Percentiles rank a stretch among this genome's conserved stretches.
These are phyloP conservation scores for Drosophila pseudotalamancana DNA, from an alignment of 2,888 invertebrate genomes.

Conservation along the genomic window DNA sequence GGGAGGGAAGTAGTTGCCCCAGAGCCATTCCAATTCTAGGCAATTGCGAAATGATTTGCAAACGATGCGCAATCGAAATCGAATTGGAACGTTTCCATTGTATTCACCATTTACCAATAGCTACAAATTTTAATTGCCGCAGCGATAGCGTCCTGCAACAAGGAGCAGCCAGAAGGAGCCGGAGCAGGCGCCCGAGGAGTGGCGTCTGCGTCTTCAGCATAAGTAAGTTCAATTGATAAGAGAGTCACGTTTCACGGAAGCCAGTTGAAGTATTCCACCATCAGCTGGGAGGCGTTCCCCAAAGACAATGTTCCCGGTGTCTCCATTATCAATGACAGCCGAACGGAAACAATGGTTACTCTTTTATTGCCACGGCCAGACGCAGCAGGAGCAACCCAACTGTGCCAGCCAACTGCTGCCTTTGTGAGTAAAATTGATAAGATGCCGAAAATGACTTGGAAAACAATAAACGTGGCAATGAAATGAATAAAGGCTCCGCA, in stretches of 20 bases:
- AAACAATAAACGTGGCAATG: slow-evolving; percentile 79
- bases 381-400: neutral
- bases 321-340: slow-evolving; percentile 81
- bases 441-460: slow-evolving; percentile 74
- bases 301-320: slow-evolving; percentile 76
- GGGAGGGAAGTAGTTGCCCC: slow-evolving; percentile 44
- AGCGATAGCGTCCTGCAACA: slow-evolving; percentile 58
- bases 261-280: slow-evolving; percentile 37
- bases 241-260: slow-evolving; percentile 77
- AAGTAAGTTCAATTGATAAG: slow-evolving; percentile 79
- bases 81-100: slow-evolving; percentile 57
- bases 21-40: slow-evolving; percentile 41
- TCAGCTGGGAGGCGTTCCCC: slow-evolving; percentile 27
- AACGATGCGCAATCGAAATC: slow-evolving; percentile 72
- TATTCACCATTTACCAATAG: slow-evolving; percentile 59
- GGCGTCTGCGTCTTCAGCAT: slow-evolving; percentile 35
- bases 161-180: too few species aligned
- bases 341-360: slow-evolving; percentile 76
- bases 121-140: slow-evolving; percentile 79
- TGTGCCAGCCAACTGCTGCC: slow-evolving; percentile 33
- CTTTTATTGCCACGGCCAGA: slow-evolving; percentile 64
- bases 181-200: slow-evolving; percentile 13
- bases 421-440: slow-evolving; percentile 75
- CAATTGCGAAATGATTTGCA: slow-evolving; percentile 76
- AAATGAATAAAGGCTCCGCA: slow-evolving; percentile 66